These are phyloP conservation scores for Perca flavescens DNA, from an alignment of 2,113 vertebrate genomes.

Conservation along the genomic window DNA sequence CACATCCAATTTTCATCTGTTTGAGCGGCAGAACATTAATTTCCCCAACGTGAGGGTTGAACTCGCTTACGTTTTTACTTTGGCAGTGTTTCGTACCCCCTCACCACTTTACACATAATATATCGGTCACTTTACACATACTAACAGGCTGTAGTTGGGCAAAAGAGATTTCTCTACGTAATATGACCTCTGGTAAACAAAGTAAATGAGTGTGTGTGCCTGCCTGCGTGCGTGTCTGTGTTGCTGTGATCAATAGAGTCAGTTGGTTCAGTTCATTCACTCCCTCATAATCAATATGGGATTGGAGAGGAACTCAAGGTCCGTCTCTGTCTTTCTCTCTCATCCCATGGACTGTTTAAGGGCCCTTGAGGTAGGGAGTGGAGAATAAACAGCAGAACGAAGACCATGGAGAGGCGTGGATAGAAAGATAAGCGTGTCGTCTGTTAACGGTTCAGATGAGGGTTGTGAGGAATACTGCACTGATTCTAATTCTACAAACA, in stretches of 20 bases:
- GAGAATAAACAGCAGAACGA: background rate
- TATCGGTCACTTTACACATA: slow-evolving; percentile 25
- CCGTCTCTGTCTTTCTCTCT: slow-evolving; percentile 16
- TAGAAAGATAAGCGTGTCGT: background rate
- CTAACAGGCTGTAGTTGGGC: background rate
- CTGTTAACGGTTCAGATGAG: background rate
- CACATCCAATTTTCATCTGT: slow-evolving; percentile 19
- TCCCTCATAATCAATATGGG: slow-evolving; percentile 70
- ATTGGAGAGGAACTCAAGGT: slow-evolving; percentile 57
- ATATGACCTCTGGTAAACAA: slow-evolving; percentile 32
- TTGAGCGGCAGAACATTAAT: slow-evolving; percentile 6
- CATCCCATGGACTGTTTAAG: slow-evolving; percentile 28
- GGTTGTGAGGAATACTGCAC: background rate
- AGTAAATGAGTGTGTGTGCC: slow-evolving; percentile 28
- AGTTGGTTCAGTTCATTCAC: slow-evolving; percentile 63
- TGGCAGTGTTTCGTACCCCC: slow-evolving; percentile 2
- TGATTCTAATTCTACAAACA: background rate
- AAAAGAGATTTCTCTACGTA: background rate
- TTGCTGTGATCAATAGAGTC: slow-evolving; percentile 66
- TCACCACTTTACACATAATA: slow-evolving; percentile 28
- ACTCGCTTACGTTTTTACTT: slow-evolving; percentile 4
- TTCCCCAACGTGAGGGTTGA: slow-evolving; percentile 8
- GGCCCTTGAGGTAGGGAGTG: background rate
- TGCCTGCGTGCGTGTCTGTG: slow-evolving; percentile 5
- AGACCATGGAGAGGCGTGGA: background rate